Evolutionary conservation across 2,888 invertebrate species (phyloP).

Genomic region (Strigamia transsilvanica): DNA sequence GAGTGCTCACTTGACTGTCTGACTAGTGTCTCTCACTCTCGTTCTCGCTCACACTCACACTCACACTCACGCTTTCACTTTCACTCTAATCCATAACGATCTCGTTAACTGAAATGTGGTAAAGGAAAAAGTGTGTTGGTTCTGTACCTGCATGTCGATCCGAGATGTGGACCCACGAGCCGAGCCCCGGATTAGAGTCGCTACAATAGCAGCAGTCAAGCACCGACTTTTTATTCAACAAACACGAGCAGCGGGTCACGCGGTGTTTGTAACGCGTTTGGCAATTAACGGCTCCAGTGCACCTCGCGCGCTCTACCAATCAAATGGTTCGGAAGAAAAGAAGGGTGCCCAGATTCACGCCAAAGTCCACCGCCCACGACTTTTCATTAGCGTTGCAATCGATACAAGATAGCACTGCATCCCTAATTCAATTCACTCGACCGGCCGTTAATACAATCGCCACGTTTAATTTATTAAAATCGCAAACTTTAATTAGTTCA

Average conservation of each 20-base stretch:
- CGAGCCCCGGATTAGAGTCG: not conserved
- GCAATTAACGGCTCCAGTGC: slow-evolving; percentile 1
- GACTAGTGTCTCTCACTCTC: too few relatives aligned
- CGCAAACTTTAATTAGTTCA: too few relatives aligned
- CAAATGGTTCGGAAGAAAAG: not conserved
- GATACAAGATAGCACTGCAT: not conserved
- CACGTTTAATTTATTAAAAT: too few relatives aligned
- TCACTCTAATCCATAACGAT: too few relatives aligned
- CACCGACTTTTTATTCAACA: not conserved
- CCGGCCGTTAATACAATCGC: too few relatives aligned
- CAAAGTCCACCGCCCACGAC: slow-evolving; percentile 10
- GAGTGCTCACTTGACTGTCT: not conserved
- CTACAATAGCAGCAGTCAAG: too few relatives aligned
- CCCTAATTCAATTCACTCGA: not conserved
- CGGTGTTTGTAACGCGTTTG: not conserved
- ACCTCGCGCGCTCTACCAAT: not conserved
- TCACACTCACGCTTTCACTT: too few relatives aligned
- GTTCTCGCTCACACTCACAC: too few relatives aligned
- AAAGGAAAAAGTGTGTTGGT: not conserved
- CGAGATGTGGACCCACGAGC: not conserved
- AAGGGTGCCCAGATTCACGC: not conserved
- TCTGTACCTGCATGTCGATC: not conserved
- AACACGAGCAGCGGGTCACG: not conserved
- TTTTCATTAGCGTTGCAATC: not conserved
- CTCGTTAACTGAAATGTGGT: not conserved